Conservation (phyloP, 1,140 invertebrate species). For the Magallana ariakensis region DNA sequence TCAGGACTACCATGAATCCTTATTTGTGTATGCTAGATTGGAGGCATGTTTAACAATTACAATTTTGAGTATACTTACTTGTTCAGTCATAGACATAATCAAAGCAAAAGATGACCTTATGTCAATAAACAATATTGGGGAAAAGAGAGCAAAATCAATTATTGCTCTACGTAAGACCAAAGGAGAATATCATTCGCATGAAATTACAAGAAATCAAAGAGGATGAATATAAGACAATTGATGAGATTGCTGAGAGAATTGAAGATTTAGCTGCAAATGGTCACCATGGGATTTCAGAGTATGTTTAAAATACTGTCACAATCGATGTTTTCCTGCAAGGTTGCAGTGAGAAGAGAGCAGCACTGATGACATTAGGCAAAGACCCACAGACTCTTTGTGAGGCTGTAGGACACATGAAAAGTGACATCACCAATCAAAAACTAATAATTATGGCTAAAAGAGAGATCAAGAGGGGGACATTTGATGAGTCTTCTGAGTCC, state of each 20-base stretch:
- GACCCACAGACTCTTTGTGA: neutral
- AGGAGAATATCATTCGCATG: constrained; percentile 16
- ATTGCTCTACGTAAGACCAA: too few relatives aligned
- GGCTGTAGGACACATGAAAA: neutral
- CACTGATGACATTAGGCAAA: constrained; percentile 39
- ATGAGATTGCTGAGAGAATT: constrained; percentile 44
- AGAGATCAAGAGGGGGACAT: too few relatives aligned
- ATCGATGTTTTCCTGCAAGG: constrained; percentile 40
- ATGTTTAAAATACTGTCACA: constrained; percentile 30
- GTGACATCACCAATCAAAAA: neutral
- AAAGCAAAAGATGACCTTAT: too few relatives aligned
- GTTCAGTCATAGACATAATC: too few relatives aligned
- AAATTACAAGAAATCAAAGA: constrained; percentile 44
- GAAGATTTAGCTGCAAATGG: constrained; percentile 41
- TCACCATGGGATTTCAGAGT: constrained; percentile 19
- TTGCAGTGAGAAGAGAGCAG: constrained; percentile 32
- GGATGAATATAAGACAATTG: neutral
- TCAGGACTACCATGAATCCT: too few relatives aligned
- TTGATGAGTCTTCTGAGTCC: too few relatives aligned
- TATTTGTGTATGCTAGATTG: too few relatives aligned
- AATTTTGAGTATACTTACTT: too few relatives aligned
- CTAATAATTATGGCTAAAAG: too few relatives aligned
- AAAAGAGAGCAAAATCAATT: too few relatives aligned
- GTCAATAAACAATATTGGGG: too few relatives aligned
- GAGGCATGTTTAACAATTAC: too few relatives aligned